Percentiles rank a stretch among this genome's conserved stretches.
Evolutionary conservation across 2,888 invertebrate genomes (phyloP).

Genomic region (Romanomermis culicivorax): DNA sequence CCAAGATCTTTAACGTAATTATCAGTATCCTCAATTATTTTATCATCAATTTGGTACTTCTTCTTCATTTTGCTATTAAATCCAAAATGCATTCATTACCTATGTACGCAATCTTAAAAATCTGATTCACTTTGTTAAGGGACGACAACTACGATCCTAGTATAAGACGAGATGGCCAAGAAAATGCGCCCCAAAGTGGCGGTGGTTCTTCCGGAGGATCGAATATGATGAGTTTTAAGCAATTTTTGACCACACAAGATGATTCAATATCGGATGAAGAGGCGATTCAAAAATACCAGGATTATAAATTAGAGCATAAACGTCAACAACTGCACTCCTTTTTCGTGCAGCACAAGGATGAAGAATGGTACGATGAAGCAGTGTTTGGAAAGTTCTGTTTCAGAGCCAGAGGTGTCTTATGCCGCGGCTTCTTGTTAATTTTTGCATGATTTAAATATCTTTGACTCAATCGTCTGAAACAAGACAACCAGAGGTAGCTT

Average conservation of each 20-base stretch:
- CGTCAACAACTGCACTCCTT: conserved; percentile 90
- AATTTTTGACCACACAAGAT: conserved; percentile 36
- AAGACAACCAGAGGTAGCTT: not conserved
- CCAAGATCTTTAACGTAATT: no score
- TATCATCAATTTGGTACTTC: no score
- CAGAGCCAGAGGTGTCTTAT: conserved; percentile 19
- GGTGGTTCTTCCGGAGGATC: no score
- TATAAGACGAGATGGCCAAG: no score
- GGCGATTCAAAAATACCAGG: conserved; percentile 83
- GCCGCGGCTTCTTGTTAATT: conserved; percentile 15
- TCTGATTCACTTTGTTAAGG: no score
- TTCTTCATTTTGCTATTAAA: no score
- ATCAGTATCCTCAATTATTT: no score
- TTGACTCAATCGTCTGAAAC: not conserved
- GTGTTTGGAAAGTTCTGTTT: no score
- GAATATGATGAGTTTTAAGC: not conserved
- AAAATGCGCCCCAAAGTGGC: no score
- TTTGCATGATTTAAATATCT: not conserved
- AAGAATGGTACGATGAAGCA: conserved; percentile 71
- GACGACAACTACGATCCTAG: no score
- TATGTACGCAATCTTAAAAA: no score
- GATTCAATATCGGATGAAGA: conserved; percentile 82
- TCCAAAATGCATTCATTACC: no score
- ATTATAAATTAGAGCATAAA: conserved; percentile 89
- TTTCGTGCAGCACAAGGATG: conserved; percentile 94